A percentile compares a stretch with the other conserved stretches of the same genome.
Evolutionary conservation across 2,888 invertebrate genomes (phyloP).

Genomic region (Conistra vaccinii): DNA sequence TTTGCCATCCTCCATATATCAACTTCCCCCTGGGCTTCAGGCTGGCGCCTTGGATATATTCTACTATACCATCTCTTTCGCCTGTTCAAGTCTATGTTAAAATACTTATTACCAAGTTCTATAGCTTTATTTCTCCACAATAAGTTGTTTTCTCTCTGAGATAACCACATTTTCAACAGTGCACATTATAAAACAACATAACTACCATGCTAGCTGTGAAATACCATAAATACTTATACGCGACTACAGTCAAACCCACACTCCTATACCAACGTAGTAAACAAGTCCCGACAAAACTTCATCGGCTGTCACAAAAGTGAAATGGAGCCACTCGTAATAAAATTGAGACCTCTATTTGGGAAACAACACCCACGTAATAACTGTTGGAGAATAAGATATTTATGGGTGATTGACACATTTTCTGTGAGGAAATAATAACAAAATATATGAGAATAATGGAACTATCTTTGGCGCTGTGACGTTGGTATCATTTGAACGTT

Average conservation of each 20-base stretch:
- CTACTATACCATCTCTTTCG: not conserved
- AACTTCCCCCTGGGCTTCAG: too few species aligned
- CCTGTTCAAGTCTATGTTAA: not conserved
- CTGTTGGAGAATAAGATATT: slow-evolving; percentile 35
- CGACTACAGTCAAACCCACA: not conserved
- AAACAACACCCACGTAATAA: slow-evolving; percentile 36
- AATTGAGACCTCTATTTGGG: slow-evolving; percentile 41
- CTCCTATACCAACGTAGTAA: slow-evolving; percentile 17
- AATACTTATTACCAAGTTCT: slow-evolving; percentile 12
- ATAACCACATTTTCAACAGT: not conserved
- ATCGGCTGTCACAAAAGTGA: slow-evolving; percentile 66
- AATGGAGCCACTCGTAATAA: slow-evolving; percentile 53
- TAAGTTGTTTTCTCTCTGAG: not conserved
- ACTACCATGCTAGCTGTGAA: not conserved
- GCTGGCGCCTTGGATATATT: too few species aligned
- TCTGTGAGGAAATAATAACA: slow-evolving; percentile 33
- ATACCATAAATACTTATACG: not conserved
- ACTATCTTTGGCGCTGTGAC: slow-evolving; percentile 5
- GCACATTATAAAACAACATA: not conserved
- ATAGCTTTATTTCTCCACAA: not conserved
- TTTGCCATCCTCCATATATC: too few species aligned
- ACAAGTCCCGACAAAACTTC: slow-evolving; percentile 57
- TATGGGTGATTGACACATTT: slow-evolving; percentile 48
- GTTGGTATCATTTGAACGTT: not conserved
- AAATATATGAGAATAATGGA: slow-evolving; percentile 21